These are phyloP conservation scores for Lepus townsendii DNA, from an alignment of 2,797 vertebrate species.

Conservation along the genomic window DNA sequence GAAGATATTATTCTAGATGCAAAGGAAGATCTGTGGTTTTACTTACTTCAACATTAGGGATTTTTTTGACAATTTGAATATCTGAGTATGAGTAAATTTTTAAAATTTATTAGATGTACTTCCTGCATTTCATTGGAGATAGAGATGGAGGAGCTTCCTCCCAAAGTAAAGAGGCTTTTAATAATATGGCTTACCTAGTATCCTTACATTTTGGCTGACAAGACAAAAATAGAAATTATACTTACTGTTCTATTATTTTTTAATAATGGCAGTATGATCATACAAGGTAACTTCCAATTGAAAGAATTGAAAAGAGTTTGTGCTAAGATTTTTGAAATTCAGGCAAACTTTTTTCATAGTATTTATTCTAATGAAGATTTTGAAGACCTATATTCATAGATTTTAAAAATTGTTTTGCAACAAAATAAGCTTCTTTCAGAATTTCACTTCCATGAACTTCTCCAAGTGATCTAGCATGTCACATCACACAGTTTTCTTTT, in stretches of 20 bases:
- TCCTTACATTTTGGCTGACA: not conserved
- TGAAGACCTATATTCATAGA: too few species aligned
- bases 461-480: not conserved
- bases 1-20: not conserved
- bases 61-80: not conserved
- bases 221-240: conserved; percentile 48
- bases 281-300: not conserved
- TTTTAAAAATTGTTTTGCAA: too few species aligned
- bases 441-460: too few species aligned
- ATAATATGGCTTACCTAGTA: not conserved
- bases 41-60: not conserved
- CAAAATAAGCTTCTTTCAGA: too few species aligned
- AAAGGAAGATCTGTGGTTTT: not conserved
- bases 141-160: not conserved
- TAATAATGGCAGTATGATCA: not conserved
- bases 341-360: too few species aligned
- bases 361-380: too few species aligned
- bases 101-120: not conserved
- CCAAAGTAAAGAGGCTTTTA: not conserved
- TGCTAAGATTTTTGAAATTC: too few species aligned
- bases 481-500: not conserved
- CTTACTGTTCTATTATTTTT: not conserved
- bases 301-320: too few species aligned
- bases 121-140: not conserved
- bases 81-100: not conserved